These are phyloP conservation scores for Rhagophthalmus giganteus DNA, from an alignment of 2,888 invertebrate genomes.

Conservation along the genomic window DNA sequence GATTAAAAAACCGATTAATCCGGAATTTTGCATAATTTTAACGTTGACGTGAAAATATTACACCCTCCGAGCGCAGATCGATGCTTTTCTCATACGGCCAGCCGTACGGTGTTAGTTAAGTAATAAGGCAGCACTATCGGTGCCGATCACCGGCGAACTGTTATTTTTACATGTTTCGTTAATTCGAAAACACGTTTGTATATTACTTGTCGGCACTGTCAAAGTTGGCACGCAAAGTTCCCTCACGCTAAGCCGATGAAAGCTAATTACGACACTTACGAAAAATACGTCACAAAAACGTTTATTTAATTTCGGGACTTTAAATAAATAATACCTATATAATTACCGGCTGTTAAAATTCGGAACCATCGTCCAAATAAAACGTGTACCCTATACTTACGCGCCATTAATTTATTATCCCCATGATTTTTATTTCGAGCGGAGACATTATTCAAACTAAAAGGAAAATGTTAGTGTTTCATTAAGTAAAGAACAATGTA, in stretches of 20 bases:
- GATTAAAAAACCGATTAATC: too few species aligned
- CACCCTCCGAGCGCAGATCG: too few species aligned
- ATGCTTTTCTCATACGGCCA: too few species aligned
- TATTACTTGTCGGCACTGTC: constrained; percentile 38
- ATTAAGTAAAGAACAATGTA: too few species aligned
- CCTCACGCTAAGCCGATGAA: constrained; percentile 38
- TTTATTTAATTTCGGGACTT: constrained; percentile 20
- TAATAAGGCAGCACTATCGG: constrained; percentile 25
- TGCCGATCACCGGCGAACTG: constrained; percentile 29
- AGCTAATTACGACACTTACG: constrained; percentile 40
- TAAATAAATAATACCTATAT: constrained; percentile 18
- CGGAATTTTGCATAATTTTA: too few species aligned
- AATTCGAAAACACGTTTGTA: constrained; percentile 39
- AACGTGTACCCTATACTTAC: too few species aligned
- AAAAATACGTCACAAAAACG: constrained; percentile 28
- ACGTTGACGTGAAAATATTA: too few species aligned
- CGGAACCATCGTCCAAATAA: too few species aligned
- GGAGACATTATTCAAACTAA: too few species aligned
- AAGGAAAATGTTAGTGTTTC: too few species aligned
- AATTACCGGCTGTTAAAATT: constrained; percentile 18
- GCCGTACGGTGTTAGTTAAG: constrained; percentile 5
- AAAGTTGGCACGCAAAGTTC: constrained; percentile 37
- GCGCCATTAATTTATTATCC: too few species aligned
- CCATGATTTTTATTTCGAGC: too few species aligned
- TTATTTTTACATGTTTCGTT: constrained; percentile 40